Evolutionary conservation across 2,797 vertebrate species (phyloP).

Genomic region (Dendrocincla tyrannina): DNA sequence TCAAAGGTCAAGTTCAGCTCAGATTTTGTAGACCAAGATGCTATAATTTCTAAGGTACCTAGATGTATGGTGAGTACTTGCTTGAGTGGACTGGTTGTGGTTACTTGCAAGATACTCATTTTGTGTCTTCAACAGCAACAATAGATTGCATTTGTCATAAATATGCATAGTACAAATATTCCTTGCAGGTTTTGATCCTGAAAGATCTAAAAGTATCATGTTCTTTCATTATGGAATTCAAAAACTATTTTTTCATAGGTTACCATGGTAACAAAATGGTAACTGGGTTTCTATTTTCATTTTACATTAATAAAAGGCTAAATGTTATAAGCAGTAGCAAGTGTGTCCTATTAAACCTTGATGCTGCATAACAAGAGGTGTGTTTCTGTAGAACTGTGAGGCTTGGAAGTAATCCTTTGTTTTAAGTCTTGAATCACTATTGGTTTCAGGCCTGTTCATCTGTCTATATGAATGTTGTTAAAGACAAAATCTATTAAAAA

Average conservation of each 20-base stretch:
- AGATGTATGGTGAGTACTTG: background rate
- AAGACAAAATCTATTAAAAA: background rate
- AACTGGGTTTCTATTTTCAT: conserved; percentile 44
- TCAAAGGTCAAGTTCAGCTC: background rate
- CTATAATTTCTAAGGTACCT: background rate
- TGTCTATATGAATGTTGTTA: background rate
- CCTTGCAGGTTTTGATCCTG: background rate
- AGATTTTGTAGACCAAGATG: background rate
- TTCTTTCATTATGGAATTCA: conserved; percentile 37
- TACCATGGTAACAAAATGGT: conserved; percentile 56
- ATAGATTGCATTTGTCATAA: conserved; percentile 9
- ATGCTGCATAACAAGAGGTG: background rate
- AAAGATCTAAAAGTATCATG: conserved; percentile 9
- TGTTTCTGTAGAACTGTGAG: background rate
- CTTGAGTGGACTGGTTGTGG: background rate
- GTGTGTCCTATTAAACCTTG: background rate
- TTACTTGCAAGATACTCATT: background rate
- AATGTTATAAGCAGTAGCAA: conserved; percentile 21
- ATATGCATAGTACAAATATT: background rate
- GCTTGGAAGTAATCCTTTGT: background rate
- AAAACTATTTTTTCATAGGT: background rate
- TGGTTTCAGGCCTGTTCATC: background rate
- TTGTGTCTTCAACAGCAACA: background rate
- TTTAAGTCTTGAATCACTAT: background rate
- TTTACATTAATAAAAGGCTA: conserved; percentile 39